Percentiles rank a stretch among this genome's conserved stretches.
phyloP scores from a whole-genome alignment of 2,113 vertebrate genomes.

The Taurulus bubalis region DNA sequence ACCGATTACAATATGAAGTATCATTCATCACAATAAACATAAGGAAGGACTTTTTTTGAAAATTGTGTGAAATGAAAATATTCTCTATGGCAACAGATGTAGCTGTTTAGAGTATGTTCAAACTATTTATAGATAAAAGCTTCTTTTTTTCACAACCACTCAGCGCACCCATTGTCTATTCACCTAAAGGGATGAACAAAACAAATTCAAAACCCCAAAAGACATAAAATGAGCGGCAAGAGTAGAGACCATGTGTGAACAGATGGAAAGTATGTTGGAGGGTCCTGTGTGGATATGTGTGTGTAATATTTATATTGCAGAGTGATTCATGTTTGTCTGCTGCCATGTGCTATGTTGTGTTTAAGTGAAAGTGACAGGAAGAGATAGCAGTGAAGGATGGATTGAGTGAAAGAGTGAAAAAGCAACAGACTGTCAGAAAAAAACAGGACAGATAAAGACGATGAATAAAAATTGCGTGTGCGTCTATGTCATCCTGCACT shows the following conservation, averaged over 20 bases:
- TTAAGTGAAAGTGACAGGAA: conserved; percentile 17
- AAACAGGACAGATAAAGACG: conserved; percentile 5
- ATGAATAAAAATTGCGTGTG: conserved; percentile 28
- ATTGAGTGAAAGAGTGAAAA: conserved; percentile 20
- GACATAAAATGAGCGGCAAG: conserved; percentile 48
- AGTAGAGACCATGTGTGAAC: conserved; percentile 51
- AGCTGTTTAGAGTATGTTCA: conserved; percentile 56
- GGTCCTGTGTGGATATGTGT: conserved; percentile 22
- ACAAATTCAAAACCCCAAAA: conserved; percentile 50
- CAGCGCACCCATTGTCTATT: conserved; percentile 55
- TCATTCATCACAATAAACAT: conserved; percentile 72
- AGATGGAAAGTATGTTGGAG: conserved; percentile 69
- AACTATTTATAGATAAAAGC: conserved; percentile 74
- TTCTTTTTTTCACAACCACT: conserved; percentile 38
- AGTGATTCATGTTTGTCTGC: conserved; percentile 79
- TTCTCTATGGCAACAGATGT: conserved; percentile 69
- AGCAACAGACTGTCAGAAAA: conserved; percentile 24
- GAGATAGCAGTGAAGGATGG: conserved; percentile 25
- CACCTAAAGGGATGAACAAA: conserved; percentile 60
- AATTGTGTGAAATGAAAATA: conserved; percentile 66
- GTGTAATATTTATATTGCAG: conserved; percentile 91
- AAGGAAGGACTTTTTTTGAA: conserved; percentile 60
- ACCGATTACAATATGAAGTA: conserved; percentile 67
- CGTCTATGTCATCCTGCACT: conserved; percentile 89
- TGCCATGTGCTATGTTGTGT: conserved; percentile 83